Evolutionary conservation across 2,888 invertebrate genomes (phyloP).

Genomic region (Dastarcus helophoroides): DNA sequence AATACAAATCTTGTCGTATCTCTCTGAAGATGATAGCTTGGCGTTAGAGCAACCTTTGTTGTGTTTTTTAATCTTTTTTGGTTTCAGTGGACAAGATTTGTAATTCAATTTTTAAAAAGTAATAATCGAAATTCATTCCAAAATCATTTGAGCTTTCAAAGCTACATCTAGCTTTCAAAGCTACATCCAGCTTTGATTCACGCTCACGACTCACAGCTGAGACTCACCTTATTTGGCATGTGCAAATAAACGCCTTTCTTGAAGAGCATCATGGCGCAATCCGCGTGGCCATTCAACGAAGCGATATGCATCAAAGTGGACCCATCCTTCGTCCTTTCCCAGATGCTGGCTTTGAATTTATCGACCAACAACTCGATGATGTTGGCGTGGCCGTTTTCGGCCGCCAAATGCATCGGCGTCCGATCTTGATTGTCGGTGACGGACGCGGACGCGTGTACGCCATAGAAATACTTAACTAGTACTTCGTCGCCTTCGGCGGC

Average conservation of each 20-base stretch:
- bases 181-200: too few species aligned
- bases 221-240: conserved; percentile 89
- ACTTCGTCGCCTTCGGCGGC: conserved; percentile 93
- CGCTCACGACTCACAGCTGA: too few species aligned
- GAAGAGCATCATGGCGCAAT: conserved; percentile 96
- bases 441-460: conserved; percentile 87
- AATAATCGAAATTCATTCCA: too few species aligned
- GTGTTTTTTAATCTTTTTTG: too few species aligned
- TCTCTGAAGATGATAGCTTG: too few species aligned
- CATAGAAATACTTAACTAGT: conserved; percentile 89
- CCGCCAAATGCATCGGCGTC: conserved; percentile 94
- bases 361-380: conserved; percentile 94
- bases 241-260: conserved; percentile 97
- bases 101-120: too few species aligned
- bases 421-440: conserved; percentile 94
- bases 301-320: conserved; percentile 98
- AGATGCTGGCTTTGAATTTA: conserved; percentile 94
- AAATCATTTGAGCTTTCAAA: too few species aligned
- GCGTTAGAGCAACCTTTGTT: too few species aligned
- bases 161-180: too few species aligned
- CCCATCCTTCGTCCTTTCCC: conserved; percentile 94
- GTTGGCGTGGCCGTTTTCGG: conserved; percentile 91
- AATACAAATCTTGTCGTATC: too few species aligned
- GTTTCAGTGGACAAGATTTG: too few species aligned
- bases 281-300: conserved; percentile 92